Evolutionary conservation across 2,797 vertebrate genomes (phyloP).

Genomic region (Lagocephalus sceleratus): DNA sequence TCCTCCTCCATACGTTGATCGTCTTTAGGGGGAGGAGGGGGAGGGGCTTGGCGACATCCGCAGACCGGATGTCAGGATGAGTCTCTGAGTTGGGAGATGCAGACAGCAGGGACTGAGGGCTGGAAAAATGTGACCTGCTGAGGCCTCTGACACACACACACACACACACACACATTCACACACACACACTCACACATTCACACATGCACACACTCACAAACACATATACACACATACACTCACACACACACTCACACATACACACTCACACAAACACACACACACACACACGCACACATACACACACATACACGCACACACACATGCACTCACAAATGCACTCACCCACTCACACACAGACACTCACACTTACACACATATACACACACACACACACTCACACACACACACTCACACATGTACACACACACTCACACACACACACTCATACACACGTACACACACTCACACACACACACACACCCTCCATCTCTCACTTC

Average conservation of each 20-base stretch:
- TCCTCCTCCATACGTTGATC: too few relatives aligned
- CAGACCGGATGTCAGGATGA: constrained; percentile 65
- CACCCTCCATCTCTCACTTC: constrained; percentile 28
- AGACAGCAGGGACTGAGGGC: constrained; percentile 45
- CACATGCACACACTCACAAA: constrained; percentile 7
- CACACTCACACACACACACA: too few relatives aligned
- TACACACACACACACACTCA: constrained; percentile 28
- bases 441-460: too few relatives aligned
- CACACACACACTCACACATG: constrained; percentile 35
- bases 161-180: constrained; percentile 29
- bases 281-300: too few relatives aligned
- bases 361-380: constrained; percentile 33
- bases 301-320: too few relatives aligned
- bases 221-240: too few relatives aligned
- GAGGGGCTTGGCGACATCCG: constrained; percentile 34
- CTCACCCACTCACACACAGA: constrained; percentile 38
- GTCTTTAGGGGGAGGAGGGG: constrained; percentile 9
- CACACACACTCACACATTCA: constrained; percentile 19
- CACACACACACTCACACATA: too few relatives aligned
- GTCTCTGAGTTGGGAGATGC: constrained; percentile 47
- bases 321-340: too few relatives aligned
- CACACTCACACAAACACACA: too few relatives aligned
- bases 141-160: constrained; percentile 38
- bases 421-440: constrained; percentile 12
- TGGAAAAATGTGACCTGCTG: constrained; percentile 75